Base-by-base conservation (phyloP, 2,888 invertebrate genomes). In the Microchrysa polita region DNA sequence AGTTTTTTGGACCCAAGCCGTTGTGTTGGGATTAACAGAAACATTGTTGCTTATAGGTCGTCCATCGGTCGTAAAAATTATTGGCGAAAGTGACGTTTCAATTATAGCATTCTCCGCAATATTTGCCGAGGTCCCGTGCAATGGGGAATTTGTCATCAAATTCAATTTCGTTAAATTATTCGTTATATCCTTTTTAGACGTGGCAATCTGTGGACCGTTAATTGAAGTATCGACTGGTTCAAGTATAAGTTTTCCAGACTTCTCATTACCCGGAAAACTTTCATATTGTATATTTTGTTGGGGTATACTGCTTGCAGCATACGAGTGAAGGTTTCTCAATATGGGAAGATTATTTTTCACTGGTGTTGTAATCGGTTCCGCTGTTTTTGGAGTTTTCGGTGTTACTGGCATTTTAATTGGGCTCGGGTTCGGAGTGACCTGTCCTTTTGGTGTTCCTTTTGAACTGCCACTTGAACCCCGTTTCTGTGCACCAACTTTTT, bases 151-250 rank as follows among this genome's bases (percentile, higher is more conserved):
- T 42, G 67, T 67, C 27, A 79, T 78, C 76, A 81, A 76, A 73
- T 80, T 80, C 61, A 81, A 74, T 76, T 81, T 81, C 1, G 80
- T 79, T 53, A 80, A 75, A 78, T 81, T 81, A 76, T 80, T 81
- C 48, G 81, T 80, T 75, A 81, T 81, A 77, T 81, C 81, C 73
- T 80, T 81, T 76, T 81, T 81, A 18, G 81, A 80, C 27, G 77
- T 76, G 20, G 75, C 55, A 22, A 77, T 75, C 65, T 77, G 77
- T 22, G 77, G 75, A 44, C 73, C 53, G 23, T 74, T 75, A 48
- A 48, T 60, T 55, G 69, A 14, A 42, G 57, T n/a, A 20, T 69
- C 69, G 14, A 20, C 5, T 10, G 69, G 59, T 22, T 72, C 72
- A n/a, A 57, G 22, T 2, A 44, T 72, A 10, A 60, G 48, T 42